Percentiles rank a stretch among this genome's conserved stretches.
Evolutionary conservation across 2,888 invertebrate genomes (phyloP).

Genomic region (Troides helena): DNA sequence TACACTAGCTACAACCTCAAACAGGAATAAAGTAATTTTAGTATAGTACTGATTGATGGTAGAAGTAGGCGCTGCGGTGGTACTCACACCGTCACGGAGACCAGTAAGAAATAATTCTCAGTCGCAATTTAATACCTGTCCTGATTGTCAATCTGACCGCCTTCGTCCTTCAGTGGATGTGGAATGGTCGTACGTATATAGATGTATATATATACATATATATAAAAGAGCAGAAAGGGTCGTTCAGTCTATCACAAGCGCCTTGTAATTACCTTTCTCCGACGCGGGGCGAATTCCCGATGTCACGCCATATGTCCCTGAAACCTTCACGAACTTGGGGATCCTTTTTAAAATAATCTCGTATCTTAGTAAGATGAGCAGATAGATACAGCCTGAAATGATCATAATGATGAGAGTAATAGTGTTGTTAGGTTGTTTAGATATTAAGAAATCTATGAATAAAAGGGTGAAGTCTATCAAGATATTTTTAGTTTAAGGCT

Average conservation of each 20-base stretch:
- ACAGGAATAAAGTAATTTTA: too few species aligned
- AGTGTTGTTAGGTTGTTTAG: too few species aligned
- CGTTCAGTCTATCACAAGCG: constrained; percentile 64
- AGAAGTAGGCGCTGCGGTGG: too few species aligned
- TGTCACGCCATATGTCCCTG: constrained; percentile 76
- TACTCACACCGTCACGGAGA: too few species aligned
- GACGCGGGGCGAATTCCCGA: constrained; percentile 61
- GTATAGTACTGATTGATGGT: too few species aligned
- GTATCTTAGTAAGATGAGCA: background rate
- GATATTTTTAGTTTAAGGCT: too few species aligned
- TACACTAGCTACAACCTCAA: too few species aligned
- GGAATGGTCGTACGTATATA: background rate
- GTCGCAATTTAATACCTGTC: background rate
- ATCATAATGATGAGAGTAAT: too few species aligned
- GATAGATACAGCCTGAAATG: too few species aligned
- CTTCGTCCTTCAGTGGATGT: background rate
- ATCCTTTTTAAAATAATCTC: background rate
- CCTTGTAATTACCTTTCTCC: constrained; percentile 68
- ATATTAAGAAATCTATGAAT: too few species aligned
- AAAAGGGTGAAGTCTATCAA: too few species aligned
- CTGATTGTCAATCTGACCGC: background rate
- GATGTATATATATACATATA: constrained; percentile 14
- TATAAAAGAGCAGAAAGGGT: constrained; percentile 50
- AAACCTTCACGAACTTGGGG: constrained; percentile 50
- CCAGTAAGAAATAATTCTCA: too few species aligned